Evolutionary conservation across 2,113 vertebrate genomes (phyloP).

Genomic region (Chaetura pelagica): DNA sequence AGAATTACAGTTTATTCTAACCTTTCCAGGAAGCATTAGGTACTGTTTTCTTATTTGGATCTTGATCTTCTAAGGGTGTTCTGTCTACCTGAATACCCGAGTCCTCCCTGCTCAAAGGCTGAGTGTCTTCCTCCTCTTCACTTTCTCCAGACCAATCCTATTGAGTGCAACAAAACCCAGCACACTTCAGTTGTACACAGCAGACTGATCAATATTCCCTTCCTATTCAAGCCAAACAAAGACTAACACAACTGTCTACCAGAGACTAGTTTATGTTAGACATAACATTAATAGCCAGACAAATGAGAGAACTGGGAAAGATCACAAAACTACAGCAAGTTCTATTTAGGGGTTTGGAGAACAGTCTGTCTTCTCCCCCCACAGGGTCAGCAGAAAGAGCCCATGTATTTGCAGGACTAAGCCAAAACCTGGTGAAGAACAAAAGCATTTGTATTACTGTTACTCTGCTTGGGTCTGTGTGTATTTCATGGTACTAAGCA

Average conservation of each 20-base stretch:
- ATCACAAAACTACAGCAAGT: neutral
- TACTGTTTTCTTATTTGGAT: conserved; percentile 81
- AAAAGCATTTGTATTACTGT: neutral
- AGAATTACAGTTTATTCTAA: conserved; percentile 38
- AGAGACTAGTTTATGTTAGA: neutral
- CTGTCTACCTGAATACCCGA: conserved; percentile 96
- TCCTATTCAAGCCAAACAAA: neutral
- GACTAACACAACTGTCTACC: neutral
- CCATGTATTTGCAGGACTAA: neutral
- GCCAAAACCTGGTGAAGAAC: neutral
- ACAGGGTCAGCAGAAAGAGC: neutral
- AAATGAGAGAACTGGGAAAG: neutral
- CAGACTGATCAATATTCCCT: neutral
- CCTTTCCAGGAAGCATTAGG: conserved; percentile 78
- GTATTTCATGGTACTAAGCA: neutral
- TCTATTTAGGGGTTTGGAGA: neutral
- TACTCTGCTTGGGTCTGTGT: neutral
- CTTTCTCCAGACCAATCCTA: conserved; percentile 96
- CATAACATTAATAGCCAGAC: neutral
- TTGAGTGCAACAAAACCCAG: neutral
- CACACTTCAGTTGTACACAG: neutral
- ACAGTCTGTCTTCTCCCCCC: too few species aligned
- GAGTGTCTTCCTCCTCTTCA: conserved; percentile 88
- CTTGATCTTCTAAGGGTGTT: conserved; percentile 92
- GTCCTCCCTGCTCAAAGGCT: conserved; percentile 93